A percentile compares a stretch with the other conserved stretches of the same genome.
Conservation (phyloP, 2,113 vertebrate species). For the Rutilus rutilus region DNA sequence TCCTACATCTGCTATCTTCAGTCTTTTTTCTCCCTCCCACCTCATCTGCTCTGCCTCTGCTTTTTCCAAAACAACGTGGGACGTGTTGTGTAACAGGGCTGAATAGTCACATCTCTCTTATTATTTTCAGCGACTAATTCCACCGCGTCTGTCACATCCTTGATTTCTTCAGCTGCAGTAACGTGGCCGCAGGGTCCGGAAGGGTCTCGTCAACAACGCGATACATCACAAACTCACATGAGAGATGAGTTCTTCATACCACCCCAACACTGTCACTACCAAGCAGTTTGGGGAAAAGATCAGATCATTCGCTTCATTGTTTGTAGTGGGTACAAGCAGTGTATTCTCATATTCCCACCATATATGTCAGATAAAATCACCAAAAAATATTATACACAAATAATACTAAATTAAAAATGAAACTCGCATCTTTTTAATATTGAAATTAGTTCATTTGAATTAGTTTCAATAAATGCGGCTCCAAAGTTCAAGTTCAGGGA, state of each 20-base stretch:
- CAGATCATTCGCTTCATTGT: not conserved
- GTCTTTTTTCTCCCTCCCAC: slow-evolving; percentile 17
- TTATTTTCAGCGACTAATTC: slow-evolving; percentile 68
- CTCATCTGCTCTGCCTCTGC: slow-evolving; percentile 42
- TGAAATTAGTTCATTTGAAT: too few relatives aligned
- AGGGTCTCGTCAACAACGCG: slow-evolving; percentile 6
- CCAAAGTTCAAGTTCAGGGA: too few relatives aligned
- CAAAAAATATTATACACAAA: too few relatives aligned
- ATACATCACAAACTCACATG: not conserved
- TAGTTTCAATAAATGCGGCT: too few relatives aligned
- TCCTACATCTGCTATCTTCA: slow-evolving; percentile 10
- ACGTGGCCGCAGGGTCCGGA: slow-evolving; percentile 21
- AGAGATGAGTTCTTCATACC: not conserved
- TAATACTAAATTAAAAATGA: too few relatives aligned
- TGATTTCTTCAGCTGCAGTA: slow-evolving; percentile 59
- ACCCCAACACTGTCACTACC: not conserved
- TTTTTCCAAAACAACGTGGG: slow-evolving; percentile 62
- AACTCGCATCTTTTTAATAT: too few relatives aligned
- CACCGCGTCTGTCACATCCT: slow-evolving; percentile 65
- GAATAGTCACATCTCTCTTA: slow-evolving; percentile 69
- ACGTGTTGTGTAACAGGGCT: slow-evolving; percentile 67
- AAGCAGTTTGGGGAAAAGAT: not conserved
- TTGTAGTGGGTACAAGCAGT: not conserved
- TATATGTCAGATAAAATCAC: not conserved
- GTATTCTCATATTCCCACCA: not conserved